These are phyloP conservation scores for Elephas maximus DNA, from an alignment of 2,113 vertebrate species.

Conservation along the genomic window DNA sequence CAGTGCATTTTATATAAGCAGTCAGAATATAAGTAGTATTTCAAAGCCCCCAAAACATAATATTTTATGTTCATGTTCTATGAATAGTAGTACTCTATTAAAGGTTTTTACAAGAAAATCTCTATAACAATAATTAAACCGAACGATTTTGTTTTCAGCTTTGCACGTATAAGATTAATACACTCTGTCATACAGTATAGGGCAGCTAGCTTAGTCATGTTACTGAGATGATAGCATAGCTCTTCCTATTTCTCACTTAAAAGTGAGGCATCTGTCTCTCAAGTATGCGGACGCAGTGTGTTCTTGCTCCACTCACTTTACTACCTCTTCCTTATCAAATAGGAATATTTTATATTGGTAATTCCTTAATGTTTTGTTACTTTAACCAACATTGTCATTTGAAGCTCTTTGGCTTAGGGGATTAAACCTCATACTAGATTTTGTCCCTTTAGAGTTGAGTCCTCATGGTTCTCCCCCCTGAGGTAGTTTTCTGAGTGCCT, in stretches of 20 bases:
- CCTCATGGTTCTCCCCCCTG: not conserved
- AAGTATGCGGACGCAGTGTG: not conserved
- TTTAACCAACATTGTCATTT: constrained; percentile 12
- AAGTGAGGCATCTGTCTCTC: not conserved
- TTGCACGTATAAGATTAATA: constrained; percentile 46
- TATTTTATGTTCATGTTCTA: not conserved
- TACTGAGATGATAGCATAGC: not conserved
- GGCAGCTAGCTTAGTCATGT: not conserved
- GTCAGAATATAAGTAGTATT: constrained; percentile 19
- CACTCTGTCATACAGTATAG: not conserved
- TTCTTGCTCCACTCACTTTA: constrained; percentile 1
- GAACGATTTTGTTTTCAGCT: not conserved
- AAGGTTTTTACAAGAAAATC: constrained; percentile 50
- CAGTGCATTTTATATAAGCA: constrained; percentile 49
- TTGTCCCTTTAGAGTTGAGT: constrained; percentile 14
- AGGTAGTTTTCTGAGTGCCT: not conserved
- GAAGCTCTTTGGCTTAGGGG: constrained; percentile 36
- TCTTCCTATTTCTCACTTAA: not conserved
- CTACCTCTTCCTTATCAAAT: constrained; percentile 11
- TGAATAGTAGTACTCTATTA: constrained; percentile 40
- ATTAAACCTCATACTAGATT: not conserved
- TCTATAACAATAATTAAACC: constrained; percentile 9
- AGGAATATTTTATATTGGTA: not conserved
- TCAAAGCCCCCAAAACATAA: not conserved
- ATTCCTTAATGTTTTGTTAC: not conserved